Percentiles rank a stretch among this genome's conserved stretches.
phyloP scores from a whole-genome alignment of 2,888 invertebrate species.

The Ectemnius continuus region DNA sequence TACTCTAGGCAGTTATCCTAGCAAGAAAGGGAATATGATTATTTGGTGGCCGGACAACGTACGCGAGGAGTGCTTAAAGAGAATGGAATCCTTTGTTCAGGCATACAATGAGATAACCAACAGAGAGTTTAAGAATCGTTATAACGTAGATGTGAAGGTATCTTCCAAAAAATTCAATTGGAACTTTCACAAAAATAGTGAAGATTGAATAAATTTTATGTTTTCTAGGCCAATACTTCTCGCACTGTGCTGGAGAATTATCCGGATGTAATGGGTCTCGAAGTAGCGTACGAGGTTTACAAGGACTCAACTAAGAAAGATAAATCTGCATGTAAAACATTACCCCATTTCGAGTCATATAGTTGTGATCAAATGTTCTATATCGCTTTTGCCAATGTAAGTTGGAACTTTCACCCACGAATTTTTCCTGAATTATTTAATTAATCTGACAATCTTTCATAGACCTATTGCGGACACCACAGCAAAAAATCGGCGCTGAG shows the following conservation, averaged over 20 bases:
- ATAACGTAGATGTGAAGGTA: not conserved
- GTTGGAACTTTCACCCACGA: not conserved
- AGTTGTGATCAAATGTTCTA: slow-evolving; percentile 7
- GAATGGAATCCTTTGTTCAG: not conserved
- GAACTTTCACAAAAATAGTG: not conserved
- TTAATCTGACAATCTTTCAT: not conserved
- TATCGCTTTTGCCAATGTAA: slow-evolving; percentile 9
- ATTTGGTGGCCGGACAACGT: not conserved
- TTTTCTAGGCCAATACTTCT: not conserved
- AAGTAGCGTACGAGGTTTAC: not conserved
- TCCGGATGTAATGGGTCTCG: slow-evolving; percentile 2
- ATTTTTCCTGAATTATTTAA: too few relatives aligned
- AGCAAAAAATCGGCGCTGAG: not conserved
- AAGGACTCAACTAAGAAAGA: not conserved
- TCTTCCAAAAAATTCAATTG: too few relatives aligned
- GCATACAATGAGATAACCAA: not conserved
- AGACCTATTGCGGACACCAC: not conserved
- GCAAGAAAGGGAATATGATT: too few relatives aligned
- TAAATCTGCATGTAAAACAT: not conserved
- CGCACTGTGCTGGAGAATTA: not conserved
- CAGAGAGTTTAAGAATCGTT: not conserved
- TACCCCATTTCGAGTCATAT: not conserved
- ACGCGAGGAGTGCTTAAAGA: not conserved
- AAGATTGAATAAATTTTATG: not conserved
- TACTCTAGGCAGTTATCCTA: not conserved